These are phyloP conservation scores for Nebria salina DNA, from an alignment of 2,888 invertebrate genomes.

Conservation along the genomic window DNA sequence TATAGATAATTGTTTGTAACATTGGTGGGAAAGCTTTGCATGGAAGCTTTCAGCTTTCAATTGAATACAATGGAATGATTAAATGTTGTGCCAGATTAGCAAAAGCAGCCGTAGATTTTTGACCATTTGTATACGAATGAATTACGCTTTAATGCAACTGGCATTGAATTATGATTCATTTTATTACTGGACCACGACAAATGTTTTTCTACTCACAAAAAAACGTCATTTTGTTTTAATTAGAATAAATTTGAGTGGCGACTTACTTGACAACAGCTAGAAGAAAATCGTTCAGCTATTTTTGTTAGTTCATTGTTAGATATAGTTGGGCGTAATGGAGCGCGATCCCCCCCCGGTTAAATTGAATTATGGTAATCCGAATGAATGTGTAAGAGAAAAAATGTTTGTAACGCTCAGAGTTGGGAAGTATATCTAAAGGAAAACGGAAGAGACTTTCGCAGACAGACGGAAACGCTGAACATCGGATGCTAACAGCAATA, in stretches of 20 bases:
- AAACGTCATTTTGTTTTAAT: neutral
- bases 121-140: too few relatives aligned
- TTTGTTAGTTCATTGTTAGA: slow-evolving; percentile 74
- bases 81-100: neutral
- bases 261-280: slow-evolving; percentile 83
- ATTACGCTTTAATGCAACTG: too few relatives aligned
- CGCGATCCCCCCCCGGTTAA: slow-evolving; percentile 71
- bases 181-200: too few relatives aligned
- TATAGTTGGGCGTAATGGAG: slow-evolving; percentile 76
- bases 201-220: neutral
- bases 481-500: too few relatives aligned
- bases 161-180: too few relatives aligned
- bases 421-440: too few relatives aligned
- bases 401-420: too few relatives aligned
- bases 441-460: too few relatives aligned
- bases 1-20: neutral
- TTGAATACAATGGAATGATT: neutral
- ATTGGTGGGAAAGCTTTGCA: slow-evolving; percentile 7
- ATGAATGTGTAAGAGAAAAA: too few relatives aligned
- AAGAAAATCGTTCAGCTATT: slow-evolving; percentile 79
- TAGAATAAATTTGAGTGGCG: neutral
- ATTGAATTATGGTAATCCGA: too few relatives aligned
- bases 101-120: neutral
- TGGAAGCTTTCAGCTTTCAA: neutral
- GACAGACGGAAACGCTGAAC: too few relatives aligned